phyloP scores from a whole-genome alignment of 2,797 vertebrate species.

The Crax fasciolata region DNA sequence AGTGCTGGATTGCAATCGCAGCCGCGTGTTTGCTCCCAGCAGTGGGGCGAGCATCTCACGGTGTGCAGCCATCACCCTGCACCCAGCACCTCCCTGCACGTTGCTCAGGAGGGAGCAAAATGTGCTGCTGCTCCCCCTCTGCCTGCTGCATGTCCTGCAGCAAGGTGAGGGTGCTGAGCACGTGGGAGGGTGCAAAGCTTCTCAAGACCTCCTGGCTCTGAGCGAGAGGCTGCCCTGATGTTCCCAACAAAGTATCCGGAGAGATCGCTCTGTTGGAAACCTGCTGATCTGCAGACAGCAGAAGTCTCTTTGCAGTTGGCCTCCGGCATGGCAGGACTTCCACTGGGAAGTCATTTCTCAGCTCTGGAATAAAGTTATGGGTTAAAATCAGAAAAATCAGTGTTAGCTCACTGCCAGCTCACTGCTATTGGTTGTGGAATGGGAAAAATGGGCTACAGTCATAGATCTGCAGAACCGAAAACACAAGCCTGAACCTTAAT shows the following conservation, averaged over 20 bases:
- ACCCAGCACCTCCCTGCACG: neutral
- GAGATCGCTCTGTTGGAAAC: neutral
- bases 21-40: neutral
- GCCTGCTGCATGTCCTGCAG: neutral
- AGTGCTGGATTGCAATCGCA: neutral
- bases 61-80: neutral
- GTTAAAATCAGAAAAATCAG: constrained; percentile 10
- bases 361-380: neutral
- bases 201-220: neutral
- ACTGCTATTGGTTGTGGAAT: neutral
- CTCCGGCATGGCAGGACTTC: constrained; percentile 15
- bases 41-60: accelerated
- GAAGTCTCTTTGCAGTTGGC: neutral
- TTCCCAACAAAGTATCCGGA: neutral
- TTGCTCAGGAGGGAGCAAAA: neutral
- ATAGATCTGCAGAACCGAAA: constrained; percentile 42
- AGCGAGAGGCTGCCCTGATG: neutral
- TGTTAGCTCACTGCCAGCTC: neutral
- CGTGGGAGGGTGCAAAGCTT: neutral
- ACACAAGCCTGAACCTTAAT: constrained; percentile 31
- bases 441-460: constrained; percentile 31
- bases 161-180: neutral
- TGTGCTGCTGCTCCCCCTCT: accelerated
- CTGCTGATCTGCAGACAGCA: constrained; percentile 27
- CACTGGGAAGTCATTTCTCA: neutral